phyloP scores from a whole-genome alignment of 2,113 vertebrate genomes.

The Leptocoma aspasia region DNA sequence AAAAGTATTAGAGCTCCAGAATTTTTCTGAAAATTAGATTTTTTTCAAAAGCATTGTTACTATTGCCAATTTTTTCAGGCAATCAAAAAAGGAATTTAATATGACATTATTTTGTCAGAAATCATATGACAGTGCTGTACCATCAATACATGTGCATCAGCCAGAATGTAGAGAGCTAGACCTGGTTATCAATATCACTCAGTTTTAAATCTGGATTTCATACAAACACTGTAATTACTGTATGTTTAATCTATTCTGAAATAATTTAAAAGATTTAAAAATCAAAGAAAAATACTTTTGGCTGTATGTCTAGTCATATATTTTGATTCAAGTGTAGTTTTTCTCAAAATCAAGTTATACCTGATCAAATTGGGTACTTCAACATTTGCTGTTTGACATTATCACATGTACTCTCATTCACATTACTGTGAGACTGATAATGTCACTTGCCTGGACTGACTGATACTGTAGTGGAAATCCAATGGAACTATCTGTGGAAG shows the following conservation, averaged over 20 bases:
- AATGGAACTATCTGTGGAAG: not conserved
- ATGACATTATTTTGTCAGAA: not conserved
- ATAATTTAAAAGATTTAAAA: not conserved
- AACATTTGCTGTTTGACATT: conserved; percentile 10
- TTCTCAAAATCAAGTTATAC: conserved; percentile 1
- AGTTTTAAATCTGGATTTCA: not conserved
- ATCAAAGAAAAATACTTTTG: not conserved
- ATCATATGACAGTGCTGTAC: not conserved
- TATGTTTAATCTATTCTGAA: not conserved
- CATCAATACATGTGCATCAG: not conserved
- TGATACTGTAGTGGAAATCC: not conserved
- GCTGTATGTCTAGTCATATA: not conserved
- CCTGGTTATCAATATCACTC: not conserved
- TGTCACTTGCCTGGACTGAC: not conserved
- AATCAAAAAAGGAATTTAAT: not conserved
- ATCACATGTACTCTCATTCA: not conserved
- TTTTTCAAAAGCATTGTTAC: not conserved
- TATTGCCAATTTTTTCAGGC: not conserved
- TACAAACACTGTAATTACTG: not conserved
- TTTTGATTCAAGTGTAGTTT: not conserved
- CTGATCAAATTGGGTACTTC: not conserved
- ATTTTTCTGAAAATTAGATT: not conserved
- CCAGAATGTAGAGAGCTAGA: not conserved
- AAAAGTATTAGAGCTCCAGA: not conserved
- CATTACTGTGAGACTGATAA: not conserved